Conservation (phyloP, 2,113 vertebrate genomes). For the Menidia beryllina region DNA sequence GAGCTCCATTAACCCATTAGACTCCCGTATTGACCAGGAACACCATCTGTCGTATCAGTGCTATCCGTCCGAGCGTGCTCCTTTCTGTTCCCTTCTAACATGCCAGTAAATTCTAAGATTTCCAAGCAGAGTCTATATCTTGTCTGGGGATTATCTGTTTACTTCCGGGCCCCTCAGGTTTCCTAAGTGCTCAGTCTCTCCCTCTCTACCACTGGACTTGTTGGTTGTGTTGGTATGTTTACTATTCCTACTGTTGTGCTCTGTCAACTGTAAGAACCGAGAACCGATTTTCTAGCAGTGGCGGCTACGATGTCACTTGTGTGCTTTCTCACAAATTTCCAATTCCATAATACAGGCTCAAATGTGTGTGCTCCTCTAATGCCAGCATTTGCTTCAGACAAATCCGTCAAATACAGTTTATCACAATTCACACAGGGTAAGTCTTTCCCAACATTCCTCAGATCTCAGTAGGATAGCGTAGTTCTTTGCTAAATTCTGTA, state of each 20-base stretch:
- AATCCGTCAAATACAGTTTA: background rate
- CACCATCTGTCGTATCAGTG: conserved; percentile 3
- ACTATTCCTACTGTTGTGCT: background rate
- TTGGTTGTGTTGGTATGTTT: conserved; percentile 9
- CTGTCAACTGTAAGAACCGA: too few species aligned
- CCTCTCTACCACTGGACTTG: background rate
- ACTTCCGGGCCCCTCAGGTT: background rate
- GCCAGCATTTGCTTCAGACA: conserved; percentile 1
- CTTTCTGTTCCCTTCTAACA: background rate
- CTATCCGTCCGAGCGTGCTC: conserved; percentile 10
- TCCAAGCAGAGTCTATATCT: conserved; percentile 76
- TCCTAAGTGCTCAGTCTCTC: background rate
- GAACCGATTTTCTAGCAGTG: background rate
- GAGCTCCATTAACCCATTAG: conserved; percentile 73
- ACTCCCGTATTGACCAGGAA: conserved; percentile 48
- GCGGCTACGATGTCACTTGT: background rate
- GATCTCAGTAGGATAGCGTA: background rate
- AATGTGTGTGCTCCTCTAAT: background rate
- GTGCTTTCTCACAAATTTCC: background rate
- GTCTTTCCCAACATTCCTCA: background rate
- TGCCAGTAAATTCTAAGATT: conserved; percentile 59
- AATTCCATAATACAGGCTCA: background rate
- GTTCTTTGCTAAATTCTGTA: background rate
- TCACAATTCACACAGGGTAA: background rate
- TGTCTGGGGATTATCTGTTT: conserved; percentile 57